Evolutionary conservation across 2,113 vertebrate genomes (phyloP).

Genomic region (Shinisaurus crocodilurus): DNA sequence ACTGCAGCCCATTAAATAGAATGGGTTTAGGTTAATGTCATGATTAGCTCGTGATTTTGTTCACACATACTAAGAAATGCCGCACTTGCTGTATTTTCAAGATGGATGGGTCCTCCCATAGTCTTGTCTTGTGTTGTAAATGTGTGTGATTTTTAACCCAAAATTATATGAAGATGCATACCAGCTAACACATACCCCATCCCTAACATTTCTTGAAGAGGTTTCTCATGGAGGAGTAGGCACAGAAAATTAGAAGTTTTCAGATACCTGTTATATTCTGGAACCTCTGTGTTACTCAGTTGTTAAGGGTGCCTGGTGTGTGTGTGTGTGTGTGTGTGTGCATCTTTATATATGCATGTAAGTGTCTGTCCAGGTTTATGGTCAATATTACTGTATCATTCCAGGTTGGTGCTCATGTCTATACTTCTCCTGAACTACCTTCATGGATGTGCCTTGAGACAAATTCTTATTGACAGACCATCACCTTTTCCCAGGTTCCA

Average conservation of each 20-base stretch:
- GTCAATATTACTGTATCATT: not conserved
- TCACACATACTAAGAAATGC: not conserved
- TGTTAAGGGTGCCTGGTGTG: not conserved
- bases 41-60: not conserved
- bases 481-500: not conserved
- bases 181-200: not conserved
- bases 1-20: conserved; percentile 29
- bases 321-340: not conserved
- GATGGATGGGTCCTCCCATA: not conserved
- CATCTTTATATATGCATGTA: too few relatives aligned
- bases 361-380: fast-evolving
- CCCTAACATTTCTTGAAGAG: not conserved
- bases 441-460: not conserved
- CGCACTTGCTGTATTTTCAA: not conserved
- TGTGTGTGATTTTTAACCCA: not conserved
- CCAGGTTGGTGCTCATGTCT: fast-evolving
- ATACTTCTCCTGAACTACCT: not conserved
- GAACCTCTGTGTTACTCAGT: fast-evolving
- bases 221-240: not conserved
- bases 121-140: not conserved
- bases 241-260: not conserved
- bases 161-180: not conserved
- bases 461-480: fast-evolving
- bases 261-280: not conserved
- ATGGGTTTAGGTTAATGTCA: conserved; percentile 16